Conservation (phyloP, 2,888 invertebrate genomes). For the Artemia sinica region DNA sequence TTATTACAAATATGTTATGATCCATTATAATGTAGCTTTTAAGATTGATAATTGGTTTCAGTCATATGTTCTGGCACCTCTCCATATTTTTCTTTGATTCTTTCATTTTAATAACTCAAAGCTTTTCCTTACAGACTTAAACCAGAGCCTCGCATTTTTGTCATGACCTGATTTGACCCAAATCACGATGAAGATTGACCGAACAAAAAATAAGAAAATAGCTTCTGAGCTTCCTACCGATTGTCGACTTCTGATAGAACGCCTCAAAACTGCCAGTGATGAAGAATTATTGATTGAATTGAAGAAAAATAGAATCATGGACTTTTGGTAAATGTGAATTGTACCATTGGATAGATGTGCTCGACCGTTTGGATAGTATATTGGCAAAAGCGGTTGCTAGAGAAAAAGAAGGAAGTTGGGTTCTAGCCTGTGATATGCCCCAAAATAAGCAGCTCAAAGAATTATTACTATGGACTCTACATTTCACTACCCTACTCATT, state of each 20-base stretch:
- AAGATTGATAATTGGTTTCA: too few species aligned
- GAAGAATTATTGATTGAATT: conserved; percentile 47
- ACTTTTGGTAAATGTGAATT: conserved; percentile 71
- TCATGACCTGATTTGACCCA: conserved; percentile 3
- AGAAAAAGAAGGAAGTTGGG: conserved; percentile 45
- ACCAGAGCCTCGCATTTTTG: conserved; percentile 13
- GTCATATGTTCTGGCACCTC: too few species aligned
- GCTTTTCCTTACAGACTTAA: conserved; percentile 1
- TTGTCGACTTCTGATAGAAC: conserved; percentile 55
- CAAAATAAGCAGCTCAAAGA: conserved; percentile 46
- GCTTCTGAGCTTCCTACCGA: conserved; percentile 54
- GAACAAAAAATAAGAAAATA: conserved; percentile 59
- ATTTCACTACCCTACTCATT: conserved; percentile 62
- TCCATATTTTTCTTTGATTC: too few species aligned
- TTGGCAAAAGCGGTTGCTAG: conserved; percentile 52
- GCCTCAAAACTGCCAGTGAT: conserved; percentile 45
- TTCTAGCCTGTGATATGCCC: conserved; percentile 51
- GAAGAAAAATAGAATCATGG: conserved; percentile 56
- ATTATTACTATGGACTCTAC: conserved; percentile 51
- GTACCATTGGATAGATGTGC: conserved; percentile 66
- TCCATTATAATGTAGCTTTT: too few species aligned
- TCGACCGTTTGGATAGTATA: conserved; percentile 55
- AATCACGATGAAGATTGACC: conserved; percentile 59
- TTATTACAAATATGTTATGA: too few species aligned
- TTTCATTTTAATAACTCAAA: too few species aligned